These are phyloP conservation scores for Ctenicera cuprea DNA, from an alignment of 2,888 invertebrate species.

Conservation along the genomic window DNA sequence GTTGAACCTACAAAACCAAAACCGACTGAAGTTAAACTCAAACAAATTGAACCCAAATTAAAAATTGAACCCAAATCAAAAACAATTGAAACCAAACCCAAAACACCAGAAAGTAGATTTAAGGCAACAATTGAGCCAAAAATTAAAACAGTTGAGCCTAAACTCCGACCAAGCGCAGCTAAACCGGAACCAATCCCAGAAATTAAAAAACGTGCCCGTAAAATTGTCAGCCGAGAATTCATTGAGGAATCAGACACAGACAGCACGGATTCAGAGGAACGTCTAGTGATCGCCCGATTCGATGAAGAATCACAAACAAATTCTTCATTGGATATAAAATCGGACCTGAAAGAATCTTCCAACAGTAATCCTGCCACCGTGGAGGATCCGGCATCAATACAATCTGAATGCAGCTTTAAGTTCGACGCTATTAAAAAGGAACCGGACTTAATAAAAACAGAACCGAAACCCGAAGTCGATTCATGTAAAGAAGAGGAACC, in stretches of 20 bases:
- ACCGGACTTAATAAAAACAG: constrained; percentile 25
- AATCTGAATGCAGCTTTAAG: constrained; percentile 42
- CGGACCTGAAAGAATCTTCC: constrained; percentile 61
- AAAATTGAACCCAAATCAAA: constrained; percentile 62
- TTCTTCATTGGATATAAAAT: constrained; percentile 57
- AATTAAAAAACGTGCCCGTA: constrained; percentile 65
- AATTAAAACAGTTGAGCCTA: constrained; percentile 36
- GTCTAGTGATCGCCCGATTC: constrained; percentile 76
- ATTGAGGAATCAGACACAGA: constrained; percentile 78
- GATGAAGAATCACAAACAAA: constrained; percentile 68
- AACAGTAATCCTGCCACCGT: constrained; percentile 55
- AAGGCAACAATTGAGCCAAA: constrained; percentile 41
- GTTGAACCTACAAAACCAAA: constrained; percentile 31
- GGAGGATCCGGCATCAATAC: constrained; percentile 35
- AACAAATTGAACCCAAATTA: constrained; percentile 54
- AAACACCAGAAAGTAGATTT: constrained; percentile 45
- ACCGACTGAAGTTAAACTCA: constrained; percentile 49
- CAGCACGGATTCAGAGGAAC: constrained; percentile 79
- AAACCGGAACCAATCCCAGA: constrained; percentile 52
- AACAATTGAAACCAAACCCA: constrained; percentile 56
- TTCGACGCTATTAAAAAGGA: constrained; percentile 31
- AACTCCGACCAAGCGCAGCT: constrained; percentile 16
- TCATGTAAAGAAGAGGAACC: constrained; percentile 71
- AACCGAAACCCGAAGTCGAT: constrained; percentile 37
- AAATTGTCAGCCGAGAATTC: constrained; percentile 71